phyloP scores from a whole-genome alignment of 2,113 vertebrate genomes.

The Alethe diademata region DNA sequence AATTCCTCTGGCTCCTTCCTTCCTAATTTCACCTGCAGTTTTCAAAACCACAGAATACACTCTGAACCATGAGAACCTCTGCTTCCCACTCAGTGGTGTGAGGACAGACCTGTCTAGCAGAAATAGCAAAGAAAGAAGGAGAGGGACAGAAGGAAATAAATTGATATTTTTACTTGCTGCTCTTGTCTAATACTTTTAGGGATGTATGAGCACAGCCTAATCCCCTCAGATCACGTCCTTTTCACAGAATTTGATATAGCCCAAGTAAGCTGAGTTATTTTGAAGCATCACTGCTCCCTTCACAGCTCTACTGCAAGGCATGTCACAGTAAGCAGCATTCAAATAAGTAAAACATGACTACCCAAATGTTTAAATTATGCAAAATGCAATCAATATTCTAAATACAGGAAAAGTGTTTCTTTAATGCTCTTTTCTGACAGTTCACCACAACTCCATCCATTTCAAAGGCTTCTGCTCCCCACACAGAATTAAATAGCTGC shows the following conservation, averaged over 20 bases:
- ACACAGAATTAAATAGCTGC: slow-evolving; percentile 48
- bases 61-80: background rate
- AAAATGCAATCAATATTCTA: slow-evolving; percentile 46
- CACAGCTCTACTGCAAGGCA: background rate
- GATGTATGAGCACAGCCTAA: background rate
- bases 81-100: background rate
- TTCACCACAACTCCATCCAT: slow-evolving; percentile 30
- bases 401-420: slow-evolving; percentile 28
- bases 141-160: background rate
- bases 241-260: background rate
- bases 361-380: slow-evolving; percentile 16
- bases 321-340: background rate
- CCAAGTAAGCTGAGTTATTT: background rate
- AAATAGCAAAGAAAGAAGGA: background rate
- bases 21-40: background rate
- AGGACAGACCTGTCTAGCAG: background rate
- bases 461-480: slow-evolving; percentile 56
- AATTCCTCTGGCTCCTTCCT: background rate
- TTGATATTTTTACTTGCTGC: background rate
- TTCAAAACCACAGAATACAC: background rate
- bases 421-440: slow-evolving; percentile 27
- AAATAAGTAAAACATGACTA: slow-evolving; percentile 38
- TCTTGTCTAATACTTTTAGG: background rate
- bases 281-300: background rate
- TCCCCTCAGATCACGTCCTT: background rate